A percentile compares a stretch with the other conserved stretches of the same genome.
Conservation (phyloP, 2,888 invertebrate genomes). For the Ennomos fuscantarius region DNA sequence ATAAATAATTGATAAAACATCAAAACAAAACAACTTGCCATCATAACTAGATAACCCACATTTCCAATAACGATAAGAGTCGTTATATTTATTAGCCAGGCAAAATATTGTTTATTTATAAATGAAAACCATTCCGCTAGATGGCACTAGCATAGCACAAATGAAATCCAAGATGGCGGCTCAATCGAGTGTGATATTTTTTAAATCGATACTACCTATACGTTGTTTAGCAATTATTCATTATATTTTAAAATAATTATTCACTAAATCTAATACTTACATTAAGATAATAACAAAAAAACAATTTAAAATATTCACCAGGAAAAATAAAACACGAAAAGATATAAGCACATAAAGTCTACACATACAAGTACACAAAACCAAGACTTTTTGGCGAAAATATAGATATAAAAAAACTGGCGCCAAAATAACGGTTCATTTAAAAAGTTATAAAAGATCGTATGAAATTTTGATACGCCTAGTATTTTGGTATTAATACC, state of each 20-base stretch:
- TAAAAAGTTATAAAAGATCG: too few relatives aligned
- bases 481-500: too few relatives aligned
- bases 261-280: too few relatives aligned
- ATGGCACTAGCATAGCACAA: slow-evolving; percentile 50
- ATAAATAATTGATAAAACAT: slow-evolving; percentile 29
- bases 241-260: too few relatives aligned
- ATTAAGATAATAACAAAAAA: too few relatives aligned
- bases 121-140: slow-evolving; percentile 43
- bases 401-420: too few relatives aligned
- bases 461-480: too few relatives aligned
- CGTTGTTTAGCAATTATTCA: too few relatives aligned
- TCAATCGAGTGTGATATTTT: neutral
- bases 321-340: neutral
- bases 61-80: slow-evolving; percentile 32
- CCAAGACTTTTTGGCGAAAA: neutral
- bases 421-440: too few relatives aligned
- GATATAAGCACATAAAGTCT: slow-evolving; percentile 11
- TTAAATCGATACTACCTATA: neutral
- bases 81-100: slow-evolving; percentile 5
- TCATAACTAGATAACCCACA: slow-evolving; percentile 50
- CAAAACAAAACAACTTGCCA: slow-evolving; percentile 35
- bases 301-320: too few relatives aligned
- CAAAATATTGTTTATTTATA: neutral
- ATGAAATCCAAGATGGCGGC: slow-evolving; percentile 71
- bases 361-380: slow-evolving; percentile 22